These are phyloP conservation scores for Heliconius eleuchia DNA, from an alignment of 1,140 invertebrate species.

Conservation along the genomic window DNA sequence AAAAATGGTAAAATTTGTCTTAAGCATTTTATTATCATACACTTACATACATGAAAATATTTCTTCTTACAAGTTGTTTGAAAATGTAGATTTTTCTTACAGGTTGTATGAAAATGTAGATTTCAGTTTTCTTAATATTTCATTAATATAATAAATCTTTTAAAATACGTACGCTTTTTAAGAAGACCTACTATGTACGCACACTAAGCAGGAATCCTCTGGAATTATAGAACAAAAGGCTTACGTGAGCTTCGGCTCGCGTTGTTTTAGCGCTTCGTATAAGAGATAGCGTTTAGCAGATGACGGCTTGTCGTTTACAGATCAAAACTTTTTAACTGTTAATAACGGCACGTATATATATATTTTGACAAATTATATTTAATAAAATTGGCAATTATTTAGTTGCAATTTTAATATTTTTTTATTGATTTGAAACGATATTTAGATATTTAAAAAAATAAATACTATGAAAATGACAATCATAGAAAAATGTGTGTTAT, in stretches of 20 bases:
- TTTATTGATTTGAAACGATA: background rate
- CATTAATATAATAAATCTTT: too few species aligned
- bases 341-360: constrained; percentile 3
- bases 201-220: constrained; percentile 44
- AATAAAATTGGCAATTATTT: background rate
- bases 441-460: background rate
- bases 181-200: constrained; percentile 38
- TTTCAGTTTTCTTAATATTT: too few species aligned
- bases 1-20: too few species aligned
- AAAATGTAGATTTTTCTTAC: too few species aligned
- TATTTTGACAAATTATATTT: background rate
- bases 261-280: constrained; percentile 55
- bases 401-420: background rate
- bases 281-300: constrained; percentile 51
- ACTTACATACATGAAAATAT: too few species aligned
- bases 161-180: background rate
- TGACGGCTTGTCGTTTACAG: constrained; percentile 55
- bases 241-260: constrained; percentile 64
- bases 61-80: too few species aligned
- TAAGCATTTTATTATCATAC: too few species aligned
- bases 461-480: background rate
- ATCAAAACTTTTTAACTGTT: constrained; percentile 48
- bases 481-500: too few species aligned
- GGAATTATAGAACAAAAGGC: constrained; percentile 76
- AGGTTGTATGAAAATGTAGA: too few species aligned